phyloP scores from a whole-genome alignment of 1,140 invertebrate species.

The Cyrtorhinus lividipennis region DNA sequence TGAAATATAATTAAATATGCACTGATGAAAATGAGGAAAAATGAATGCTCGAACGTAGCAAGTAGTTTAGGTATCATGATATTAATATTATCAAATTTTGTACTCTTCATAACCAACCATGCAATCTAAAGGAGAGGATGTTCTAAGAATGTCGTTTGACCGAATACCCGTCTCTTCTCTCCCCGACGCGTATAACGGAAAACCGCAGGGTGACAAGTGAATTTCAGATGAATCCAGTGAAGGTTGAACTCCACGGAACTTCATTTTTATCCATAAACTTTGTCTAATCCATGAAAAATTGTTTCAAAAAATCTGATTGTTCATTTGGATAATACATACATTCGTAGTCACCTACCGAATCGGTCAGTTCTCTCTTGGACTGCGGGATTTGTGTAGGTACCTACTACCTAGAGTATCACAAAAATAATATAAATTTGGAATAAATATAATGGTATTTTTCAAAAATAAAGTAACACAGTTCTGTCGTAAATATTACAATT shows the following conservation, averaged over 20 bases:
- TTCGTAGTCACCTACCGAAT: no score
- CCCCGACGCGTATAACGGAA: background rate
- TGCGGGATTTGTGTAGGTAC: no score
- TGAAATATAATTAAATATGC: conserved; percentile 11
- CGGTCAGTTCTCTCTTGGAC: no score
- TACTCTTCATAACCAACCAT: conserved; percentile 19
- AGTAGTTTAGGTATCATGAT: no score
- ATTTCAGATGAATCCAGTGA: background rate
- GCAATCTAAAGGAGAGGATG: conserved; percentile 13
- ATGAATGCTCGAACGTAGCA: conserved; percentile 18
- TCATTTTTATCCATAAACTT: background rate
- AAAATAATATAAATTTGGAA: no score
- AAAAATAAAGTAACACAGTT: no score
- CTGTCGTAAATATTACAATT: no score
- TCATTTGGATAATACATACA: background rate
- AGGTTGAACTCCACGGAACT: background rate
- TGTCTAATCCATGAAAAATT: no score
- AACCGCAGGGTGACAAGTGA: background rate
- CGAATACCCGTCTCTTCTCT: background rate
- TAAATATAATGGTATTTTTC: no score
- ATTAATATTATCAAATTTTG: conserved; percentile 12
- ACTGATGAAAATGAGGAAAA: background rate
- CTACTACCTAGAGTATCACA: no score
- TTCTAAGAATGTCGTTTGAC: background rate
- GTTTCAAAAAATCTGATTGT: background rate